Evolutionary conservation across 2,797 vertebrate genomes (phyloP).

Genomic region (Fistularia tabacaria): DNA sequence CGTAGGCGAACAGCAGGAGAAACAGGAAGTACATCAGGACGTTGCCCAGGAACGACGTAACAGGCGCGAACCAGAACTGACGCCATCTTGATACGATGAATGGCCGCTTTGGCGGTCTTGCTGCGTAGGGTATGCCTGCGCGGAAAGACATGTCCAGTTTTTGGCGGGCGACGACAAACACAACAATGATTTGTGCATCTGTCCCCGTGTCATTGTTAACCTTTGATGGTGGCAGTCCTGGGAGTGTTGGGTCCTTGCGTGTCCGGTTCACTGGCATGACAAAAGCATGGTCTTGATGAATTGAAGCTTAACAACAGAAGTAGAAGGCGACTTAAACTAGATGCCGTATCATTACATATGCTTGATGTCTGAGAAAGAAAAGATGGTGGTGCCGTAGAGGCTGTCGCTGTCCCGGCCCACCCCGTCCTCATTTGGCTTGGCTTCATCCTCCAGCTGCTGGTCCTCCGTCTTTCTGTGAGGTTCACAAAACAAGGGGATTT

Average conservation of each 20-base stretch:
- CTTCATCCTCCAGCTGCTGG: conserved; percentile 40
- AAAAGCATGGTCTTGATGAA: no score
- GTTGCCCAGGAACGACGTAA: conserved; percentile 85
- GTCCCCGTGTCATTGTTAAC: conserved; percentile 10
- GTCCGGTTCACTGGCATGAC: conserved; percentile 50
- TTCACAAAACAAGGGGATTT: background rate
- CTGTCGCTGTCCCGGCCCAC: conserved; percentile 60
- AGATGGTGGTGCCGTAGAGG: conserved; percentile 72
- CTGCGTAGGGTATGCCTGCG: conserved; percentile 26
- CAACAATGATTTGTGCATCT: no score
- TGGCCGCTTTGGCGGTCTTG: conserved; percentile 41
- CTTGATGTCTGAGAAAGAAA: conserved; percentile 77
- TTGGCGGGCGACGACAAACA: background rate
- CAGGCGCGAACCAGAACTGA: conserved; percentile 87
- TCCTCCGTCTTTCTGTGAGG: conserved; percentile 31
- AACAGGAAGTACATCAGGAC: conserved; percentile 91
- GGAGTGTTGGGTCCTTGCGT: conserved; percentile 13
- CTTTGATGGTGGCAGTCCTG: conserved; percentile 27
- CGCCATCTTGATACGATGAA: conserved; percentile 78
- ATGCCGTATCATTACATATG: conserved; percentile 60
- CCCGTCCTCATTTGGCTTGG: conserved; percentile 31
- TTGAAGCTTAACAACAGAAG: conserved; percentile 5
- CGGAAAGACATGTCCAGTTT: background rate
- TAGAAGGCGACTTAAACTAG: background rate
- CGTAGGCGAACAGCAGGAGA: conserved; percentile 84